A percentile compares a stretch with the other conserved stretches of the same genome.
Conservation (phyloP, 2,888 invertebrate species). For the Lampropteryx suffumata region DNA sequence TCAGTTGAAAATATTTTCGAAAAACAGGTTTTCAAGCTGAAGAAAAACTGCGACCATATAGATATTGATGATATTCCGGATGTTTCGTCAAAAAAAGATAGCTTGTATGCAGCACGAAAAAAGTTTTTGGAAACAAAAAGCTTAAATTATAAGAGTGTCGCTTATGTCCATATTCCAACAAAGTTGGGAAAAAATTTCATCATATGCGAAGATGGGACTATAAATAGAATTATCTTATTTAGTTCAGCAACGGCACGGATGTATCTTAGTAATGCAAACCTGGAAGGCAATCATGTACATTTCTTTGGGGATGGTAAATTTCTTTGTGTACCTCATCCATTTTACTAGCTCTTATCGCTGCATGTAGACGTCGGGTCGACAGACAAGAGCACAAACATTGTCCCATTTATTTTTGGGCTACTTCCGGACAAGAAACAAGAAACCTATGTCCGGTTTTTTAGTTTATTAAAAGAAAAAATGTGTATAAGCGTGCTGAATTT, state of each 20-base stretch:
- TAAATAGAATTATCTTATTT: slow-evolving; percentile 14
- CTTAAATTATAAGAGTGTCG: slow-evolving; percentile 13
- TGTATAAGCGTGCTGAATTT: slow-evolving; percentile 1
- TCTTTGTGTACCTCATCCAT: slow-evolving; percentile 10
- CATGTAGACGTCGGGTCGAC: slow-evolving; percentile 2
- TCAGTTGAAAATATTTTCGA: slow-evolving; percentile 9
- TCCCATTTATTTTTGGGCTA: slow-evolving; percentile 15
- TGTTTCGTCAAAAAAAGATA: slow-evolving; percentile 19
- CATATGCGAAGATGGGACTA: slow-evolving; percentile 17
- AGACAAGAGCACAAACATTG: slow-evolving; percentile 15
- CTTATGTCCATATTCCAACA: background rate
- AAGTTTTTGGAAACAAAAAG: slow-evolving; percentile 20
- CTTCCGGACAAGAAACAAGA: background rate
- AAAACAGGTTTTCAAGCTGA: slow-evolving; percentile 14
- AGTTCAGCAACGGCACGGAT: slow-evolving; percentile 16
- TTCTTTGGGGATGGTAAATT: slow-evolving; percentile 18
- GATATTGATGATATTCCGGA: slow-evolving; percentile 18
- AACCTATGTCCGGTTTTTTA: slow-evolving; percentile 5
- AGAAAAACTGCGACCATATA: slow-evolving; percentile 12
- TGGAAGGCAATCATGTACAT: background rate
- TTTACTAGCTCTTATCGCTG: slow-evolving; percentile 13
- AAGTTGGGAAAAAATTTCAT: slow-evolving; percentile 5
- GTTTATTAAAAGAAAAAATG: slow-evolving; percentile 4
- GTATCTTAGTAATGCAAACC: slow-evolving; percentile 8
- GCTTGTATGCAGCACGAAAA: slow-evolving; percentile 18